These are phyloP conservation scores for Equus przewalskii DNA, from an alignment of 2,113 vertebrate genomes.

Conservation along the genomic window DNA sequence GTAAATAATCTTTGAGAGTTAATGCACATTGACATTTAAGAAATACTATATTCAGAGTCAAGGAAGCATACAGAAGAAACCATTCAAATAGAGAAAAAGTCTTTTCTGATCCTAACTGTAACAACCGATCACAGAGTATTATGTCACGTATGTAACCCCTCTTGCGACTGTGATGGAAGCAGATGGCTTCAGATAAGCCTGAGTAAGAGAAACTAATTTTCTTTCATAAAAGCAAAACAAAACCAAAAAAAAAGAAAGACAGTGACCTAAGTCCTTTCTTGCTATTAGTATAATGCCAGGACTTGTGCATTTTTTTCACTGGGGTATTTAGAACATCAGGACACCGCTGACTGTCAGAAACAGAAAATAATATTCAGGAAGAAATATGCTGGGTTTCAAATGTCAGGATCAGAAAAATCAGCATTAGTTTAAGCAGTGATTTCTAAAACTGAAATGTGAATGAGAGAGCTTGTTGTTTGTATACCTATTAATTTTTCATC, in stretches of 20 bases:
- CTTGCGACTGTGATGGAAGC: neutral
- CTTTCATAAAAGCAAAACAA: neutral
- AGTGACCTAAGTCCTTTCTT: neutral
- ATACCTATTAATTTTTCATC: neutral
- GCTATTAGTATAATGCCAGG: neutral
- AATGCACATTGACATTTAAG: neutral
- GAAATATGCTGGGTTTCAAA: neutral
- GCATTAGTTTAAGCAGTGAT: neutral
- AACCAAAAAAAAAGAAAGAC: neutral
- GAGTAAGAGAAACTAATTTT: neutral
- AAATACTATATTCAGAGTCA: neutral
- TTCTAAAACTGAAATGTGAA: neutral
- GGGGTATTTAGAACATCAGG: neutral
- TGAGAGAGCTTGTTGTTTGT: neutral
- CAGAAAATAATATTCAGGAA: neutral
- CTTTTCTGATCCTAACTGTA: neutral
- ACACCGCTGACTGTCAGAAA: neutral
- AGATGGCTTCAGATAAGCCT: neutral
- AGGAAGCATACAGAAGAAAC: neutral
- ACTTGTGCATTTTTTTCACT: neutral
- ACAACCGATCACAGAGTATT: neutral
- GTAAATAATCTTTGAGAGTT: neutral
- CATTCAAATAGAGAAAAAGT: neutral
- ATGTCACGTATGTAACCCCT: rapidly evolving
- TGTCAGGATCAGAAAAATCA: neutral